A percentile compares a stretch with the other conserved stretches of the same genome.
Evolutionary conservation across 2,888 invertebrate genomes (phyloP).

Genomic region (Prosopocoilus inquinatus): DNA sequence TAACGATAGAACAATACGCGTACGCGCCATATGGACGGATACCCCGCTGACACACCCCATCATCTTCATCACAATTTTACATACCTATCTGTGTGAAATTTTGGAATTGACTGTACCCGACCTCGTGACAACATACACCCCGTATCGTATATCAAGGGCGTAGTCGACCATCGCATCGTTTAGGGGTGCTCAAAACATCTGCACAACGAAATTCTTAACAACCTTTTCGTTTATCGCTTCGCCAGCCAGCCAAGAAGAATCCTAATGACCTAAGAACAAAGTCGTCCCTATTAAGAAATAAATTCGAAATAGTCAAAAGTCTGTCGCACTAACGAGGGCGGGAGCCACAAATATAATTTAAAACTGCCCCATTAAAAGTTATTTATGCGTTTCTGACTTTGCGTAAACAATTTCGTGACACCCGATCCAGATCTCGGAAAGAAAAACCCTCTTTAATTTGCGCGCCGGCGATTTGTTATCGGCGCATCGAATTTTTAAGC

Average conservation of each 20-base stretch:
- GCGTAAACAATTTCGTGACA: no score
- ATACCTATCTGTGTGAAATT: not conserved
- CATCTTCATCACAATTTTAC: not conserved
- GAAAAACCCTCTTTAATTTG: no score
- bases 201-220: not conserved
- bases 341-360: not conserved
- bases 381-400: not conserved
- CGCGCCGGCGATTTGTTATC: no score
- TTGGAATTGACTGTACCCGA: not conserved
- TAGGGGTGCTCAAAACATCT: not conserved
- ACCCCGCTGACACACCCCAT: not conserved
- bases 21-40: constrained; percentile 13
- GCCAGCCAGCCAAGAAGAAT: not conserved
- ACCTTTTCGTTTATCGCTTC: not conserved
- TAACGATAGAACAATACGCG: constrained; percentile 20
- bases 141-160: not conserved
- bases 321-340: not conserved
- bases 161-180: not conserved
- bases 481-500: no score
- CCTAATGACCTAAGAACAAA: not conserved
- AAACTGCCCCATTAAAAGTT: not conserved
- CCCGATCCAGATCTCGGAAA: no score
- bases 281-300: not conserved
- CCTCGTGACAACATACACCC: not conserved
- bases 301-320: not conserved